Evolutionary conservation across 1,140 invertebrate species (phyloP).

Genomic region (Grapholita molesta): DNA sequence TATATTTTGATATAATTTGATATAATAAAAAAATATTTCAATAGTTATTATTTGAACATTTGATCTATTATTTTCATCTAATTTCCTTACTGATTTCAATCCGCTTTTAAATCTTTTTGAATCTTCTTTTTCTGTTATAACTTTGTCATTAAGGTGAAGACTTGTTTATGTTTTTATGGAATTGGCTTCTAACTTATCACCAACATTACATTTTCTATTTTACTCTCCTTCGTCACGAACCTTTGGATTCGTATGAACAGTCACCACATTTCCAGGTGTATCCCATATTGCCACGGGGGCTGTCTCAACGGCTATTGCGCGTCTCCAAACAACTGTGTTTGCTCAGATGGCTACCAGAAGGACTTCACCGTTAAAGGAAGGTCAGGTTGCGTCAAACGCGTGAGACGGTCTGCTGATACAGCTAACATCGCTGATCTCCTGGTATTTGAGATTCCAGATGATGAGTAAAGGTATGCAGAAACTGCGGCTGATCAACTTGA

Average conservation of each 20-base stretch:
- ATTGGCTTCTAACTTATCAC: too few species aligned
- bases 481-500: not conserved
- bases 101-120: too few species aligned
- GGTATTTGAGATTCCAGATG: constrained; percentile 45
- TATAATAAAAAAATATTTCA: not conserved
- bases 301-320: constrained; percentile 82
- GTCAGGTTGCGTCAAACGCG: constrained; percentile 78
- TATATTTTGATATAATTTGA: constrained; percentile 1
- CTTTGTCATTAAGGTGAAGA: too few species aligned
- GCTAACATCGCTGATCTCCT: constrained; percentile 32
- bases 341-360: constrained; percentile 80
- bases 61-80: too few species aligned
- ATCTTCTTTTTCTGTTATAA: too few species aligned
- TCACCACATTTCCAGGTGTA: constrained; percentile 56
- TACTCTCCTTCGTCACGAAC: not conserved
- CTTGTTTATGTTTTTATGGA: too few species aligned
- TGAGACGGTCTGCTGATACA: constrained; percentile 37
- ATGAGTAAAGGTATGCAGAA: not conserved
- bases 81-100: too few species aligned
- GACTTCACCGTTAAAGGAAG: constrained; percentile 82
- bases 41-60: too few species aligned
- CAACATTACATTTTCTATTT: not conserved
- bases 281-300: constrained; percentile 79
- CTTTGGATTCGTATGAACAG: not conserved
- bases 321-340: constrained; percentile 79